phyloP scores from a whole-genome alignment of 1,140 invertebrate genomes.

The Zaprionus africanus region DNA sequence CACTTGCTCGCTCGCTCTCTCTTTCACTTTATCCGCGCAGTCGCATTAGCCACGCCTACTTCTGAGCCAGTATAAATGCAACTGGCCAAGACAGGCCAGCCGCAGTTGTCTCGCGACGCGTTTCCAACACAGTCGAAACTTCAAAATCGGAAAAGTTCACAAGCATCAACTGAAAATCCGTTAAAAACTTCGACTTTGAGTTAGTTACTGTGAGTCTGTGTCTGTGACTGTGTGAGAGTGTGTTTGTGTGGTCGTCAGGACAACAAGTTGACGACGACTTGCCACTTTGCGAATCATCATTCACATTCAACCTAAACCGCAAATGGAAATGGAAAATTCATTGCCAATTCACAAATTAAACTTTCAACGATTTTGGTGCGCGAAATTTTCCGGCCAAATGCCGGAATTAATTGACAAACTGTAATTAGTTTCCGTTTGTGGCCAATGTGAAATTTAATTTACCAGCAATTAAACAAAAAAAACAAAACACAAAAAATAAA shows the following conservation, averaged over 20 bases:
- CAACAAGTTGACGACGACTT: constrained; percentile 1
- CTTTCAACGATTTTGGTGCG: constrained; percentile 21
- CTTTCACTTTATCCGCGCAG: constrained; percentile 61
- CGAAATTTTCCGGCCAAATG: constrained; percentile 11
- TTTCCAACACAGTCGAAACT: constrained; percentile 13
- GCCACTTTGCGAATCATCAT: not conserved
- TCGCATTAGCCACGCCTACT: constrained; percentile 6
- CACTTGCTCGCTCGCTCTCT: not conserved
- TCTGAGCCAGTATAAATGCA: constrained; percentile 59
- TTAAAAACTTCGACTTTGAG: not conserved
- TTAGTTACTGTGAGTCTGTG: not conserved
- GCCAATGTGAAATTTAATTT: constrained; percentile 57
- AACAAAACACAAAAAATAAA: constrained; percentile 21
- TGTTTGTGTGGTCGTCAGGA: not conserved
- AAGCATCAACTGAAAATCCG: not conserved
- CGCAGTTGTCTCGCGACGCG: constrained; percentile 58
- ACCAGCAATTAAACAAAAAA: constrained; percentile 30
- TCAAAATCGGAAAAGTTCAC: not conserved
- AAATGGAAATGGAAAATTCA: constrained; percentile 14
- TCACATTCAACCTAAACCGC: constrained; percentile 16
- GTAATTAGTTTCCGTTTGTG: constrained; percentile 61
- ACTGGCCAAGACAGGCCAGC: constrained; percentile 12
- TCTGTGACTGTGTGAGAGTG: not conserved
- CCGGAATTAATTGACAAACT: constrained; percentile 48
- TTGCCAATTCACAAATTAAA: constrained; percentile 14